Evolutionary conservation across 1,140 invertebrate species (phyloP).

Genomic region (Tachypleus tridentatus): DNA sequence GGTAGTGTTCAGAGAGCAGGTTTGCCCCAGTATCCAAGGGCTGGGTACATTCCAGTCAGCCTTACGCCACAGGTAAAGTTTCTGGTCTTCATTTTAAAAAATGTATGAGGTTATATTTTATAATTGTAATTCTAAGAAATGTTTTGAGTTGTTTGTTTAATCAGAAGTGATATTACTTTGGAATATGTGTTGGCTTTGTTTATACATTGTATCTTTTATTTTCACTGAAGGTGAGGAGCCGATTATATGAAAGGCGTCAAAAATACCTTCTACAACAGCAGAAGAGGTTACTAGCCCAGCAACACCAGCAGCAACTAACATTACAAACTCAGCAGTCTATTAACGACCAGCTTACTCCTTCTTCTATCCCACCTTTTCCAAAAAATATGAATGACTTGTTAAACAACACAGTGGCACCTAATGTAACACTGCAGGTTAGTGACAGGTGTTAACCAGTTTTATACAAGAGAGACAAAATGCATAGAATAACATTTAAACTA

Average conservation of each 20-base stretch:
- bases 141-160: neutral
- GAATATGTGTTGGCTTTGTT: neutral
- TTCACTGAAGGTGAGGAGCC: slow-evolving; percentile 5
- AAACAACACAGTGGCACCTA: slow-evolving; percentile 65
- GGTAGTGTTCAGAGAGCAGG: slow-evolving; percentile 14
- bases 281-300: slow-evolving; percentile 33
- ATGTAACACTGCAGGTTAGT: slow-evolving; percentile 53
- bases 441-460: neutral
- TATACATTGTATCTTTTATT: slow-evolving; percentile 3
- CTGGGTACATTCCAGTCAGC: slow-evolving; percentile 7
- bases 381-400: slow-evolving; percentile 63
- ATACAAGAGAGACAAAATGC: neutral
- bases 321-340: slow-evolving; percentile 44
- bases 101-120: neutral
- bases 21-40: slow-evolving; percentile 24
- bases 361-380: slow-evolving; percentile 40
- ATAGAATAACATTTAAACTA: neutral
- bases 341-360: slow-evolving; percentile 42
- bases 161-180: neutral
- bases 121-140: neutral
- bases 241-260: slow-evolving; percentile 20
- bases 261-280: slow-evolving; percentile 46
- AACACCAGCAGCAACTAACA: slow-evolving; percentile 49
- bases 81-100: neutral
- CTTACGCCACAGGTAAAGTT: slow-evolving; percentile 14